Conservation (phyloP, 2,888 invertebrate species). For the Ennomos quercinarius region DNA sequence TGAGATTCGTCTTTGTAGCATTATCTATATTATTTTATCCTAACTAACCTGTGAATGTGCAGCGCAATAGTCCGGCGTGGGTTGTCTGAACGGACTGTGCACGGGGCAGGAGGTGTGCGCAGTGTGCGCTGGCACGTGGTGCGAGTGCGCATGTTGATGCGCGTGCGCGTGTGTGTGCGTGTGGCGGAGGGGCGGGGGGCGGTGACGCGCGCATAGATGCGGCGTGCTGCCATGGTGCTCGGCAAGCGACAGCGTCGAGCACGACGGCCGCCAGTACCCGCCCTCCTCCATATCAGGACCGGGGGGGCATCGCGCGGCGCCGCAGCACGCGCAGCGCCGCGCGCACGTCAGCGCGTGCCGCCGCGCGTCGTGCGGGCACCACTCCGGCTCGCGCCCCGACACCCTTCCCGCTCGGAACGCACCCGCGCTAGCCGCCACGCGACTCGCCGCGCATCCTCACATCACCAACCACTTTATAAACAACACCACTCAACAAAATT, state of each 20-base stretch:
- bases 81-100: conserved; percentile 90
- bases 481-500: conserved; percentile 29
- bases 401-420: conserved; percentile 75
- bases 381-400: conserved; percentile 84
- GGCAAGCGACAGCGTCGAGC: conserved; percentile 80
- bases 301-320: conserved; percentile 82
- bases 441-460: conserved; percentile 74
- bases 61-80: conserved; percentile 80
- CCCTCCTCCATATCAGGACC: conserved; percentile 83
- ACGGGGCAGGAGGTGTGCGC: conserved; percentile 87
- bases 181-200: conserved; percentile 63
- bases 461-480: conserved; percentile 49
- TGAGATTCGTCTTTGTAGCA: too few relatives aligned
- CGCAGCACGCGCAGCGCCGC: conserved; percentile 83
- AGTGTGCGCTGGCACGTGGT: conserved; percentile 71
- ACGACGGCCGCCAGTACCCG: conserved; percentile 82
- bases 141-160: conserved; percentile 64
- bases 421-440: conserved; percentile 53
- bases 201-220: conserved; percentile 79
- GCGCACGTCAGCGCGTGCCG: conserved; percentile 83
- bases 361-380: conserved; percentile 84
- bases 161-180: conserved; percentile 64
- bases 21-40: too few relatives aligned
- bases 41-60: conserved; percentile 76
- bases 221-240: conserved; percentile 80